Evolutionary conservation across 2,797 vertebrate species (phyloP), one percentile per base, ranked within the genome.

Genomic region (Agapornis canus): DNA sequence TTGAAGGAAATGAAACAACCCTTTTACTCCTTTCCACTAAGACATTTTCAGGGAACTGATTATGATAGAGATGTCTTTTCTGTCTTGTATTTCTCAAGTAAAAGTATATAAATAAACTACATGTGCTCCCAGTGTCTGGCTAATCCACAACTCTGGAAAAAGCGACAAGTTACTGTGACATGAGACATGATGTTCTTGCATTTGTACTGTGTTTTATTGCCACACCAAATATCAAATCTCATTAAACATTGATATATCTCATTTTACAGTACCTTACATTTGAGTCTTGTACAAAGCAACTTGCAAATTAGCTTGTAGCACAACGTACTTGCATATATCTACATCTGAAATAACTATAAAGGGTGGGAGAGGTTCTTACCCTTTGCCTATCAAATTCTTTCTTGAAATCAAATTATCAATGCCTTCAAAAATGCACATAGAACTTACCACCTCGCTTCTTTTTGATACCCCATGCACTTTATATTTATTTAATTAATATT

Each of bases 121-220:
- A 16, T 1, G 6, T 61, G 9, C 25, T 89, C 29, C 45, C 57
- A 66, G 2, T 16, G 31, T 20, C 49, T n/a, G 49, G 4, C 22
- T 77, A 17, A 65, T 2, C 26, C 8, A 48, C 6, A 61, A 1
- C 17, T 78, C 42, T 27, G 39, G 18, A 31, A 49, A 63, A 66
- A 60, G 4, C 7, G 21, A 25, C 8, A 29, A 45, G 31, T 20
- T 52, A 6, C 20, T 23, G 17, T 42, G 25, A 15, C 63, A 91
- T 15, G n/a, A 52, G 32, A 35, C 0, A 1, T 0, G 7, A 59
- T 43, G n/a, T 21, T n/a, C 23, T 59, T 14, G 47, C 19, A 42
- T 14, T 79, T 76, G 35, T n/a, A 9, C 0, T n/a, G 35, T 7
- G 35, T 42, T 81, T 37, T 27, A 13, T 66, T 56, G 9, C 23